These are phyloP conservation scores for Piscicola geometra DNA, from an alignment of 2,888 invertebrate species.

Conservation along the genomic window DNA sequence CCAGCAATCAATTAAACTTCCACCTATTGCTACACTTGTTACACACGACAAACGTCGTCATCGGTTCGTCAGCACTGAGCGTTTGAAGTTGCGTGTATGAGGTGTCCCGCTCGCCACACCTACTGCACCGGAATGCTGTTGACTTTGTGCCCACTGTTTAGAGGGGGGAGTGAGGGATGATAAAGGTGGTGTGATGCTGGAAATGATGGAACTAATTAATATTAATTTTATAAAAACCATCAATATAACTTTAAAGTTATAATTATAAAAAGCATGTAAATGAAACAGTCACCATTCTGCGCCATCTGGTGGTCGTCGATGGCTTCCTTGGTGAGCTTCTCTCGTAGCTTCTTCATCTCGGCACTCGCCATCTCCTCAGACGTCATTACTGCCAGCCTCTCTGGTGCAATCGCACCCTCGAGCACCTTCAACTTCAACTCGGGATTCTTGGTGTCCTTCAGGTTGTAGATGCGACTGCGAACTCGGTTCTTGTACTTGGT, in stretches of 20 bases:
- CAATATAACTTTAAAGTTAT: no score
- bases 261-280: no score
- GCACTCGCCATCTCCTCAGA: constrained; percentile 99
- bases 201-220: no score
- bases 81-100: constrained; percentile 98
- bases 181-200: no score
- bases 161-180: constrained; percentile 2
- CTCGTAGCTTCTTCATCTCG: constrained; percentile 87
- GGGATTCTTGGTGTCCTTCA: constrained; percentile 92
- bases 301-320: constrained; percentile 97
- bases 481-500: constrained; percentile 93
- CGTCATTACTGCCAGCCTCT: constrained; percentile 85
- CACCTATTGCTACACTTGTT: constrained; percentile 96
- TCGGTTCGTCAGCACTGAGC: constrained; percentile 97
- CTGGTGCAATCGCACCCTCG: constrained; percentile 76
- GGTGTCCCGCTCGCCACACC: constrained; percentile 93
- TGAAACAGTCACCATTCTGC: constrained; percentile 75
- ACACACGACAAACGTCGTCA: constrained; percentile 98
- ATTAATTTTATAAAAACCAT: no score
- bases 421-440: constrained; percentile 84
- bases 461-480: constrained; percentile 89
- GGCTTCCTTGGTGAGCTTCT: constrained; percentile 90
- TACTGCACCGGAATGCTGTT: constrained; percentile 92
- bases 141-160: constrained; percentile 72
- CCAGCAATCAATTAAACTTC: constrained; percentile 70